phyloP scores from a whole-genome alignment of 2,888 invertebrate species.

The Deroplatys truncata region DNA sequence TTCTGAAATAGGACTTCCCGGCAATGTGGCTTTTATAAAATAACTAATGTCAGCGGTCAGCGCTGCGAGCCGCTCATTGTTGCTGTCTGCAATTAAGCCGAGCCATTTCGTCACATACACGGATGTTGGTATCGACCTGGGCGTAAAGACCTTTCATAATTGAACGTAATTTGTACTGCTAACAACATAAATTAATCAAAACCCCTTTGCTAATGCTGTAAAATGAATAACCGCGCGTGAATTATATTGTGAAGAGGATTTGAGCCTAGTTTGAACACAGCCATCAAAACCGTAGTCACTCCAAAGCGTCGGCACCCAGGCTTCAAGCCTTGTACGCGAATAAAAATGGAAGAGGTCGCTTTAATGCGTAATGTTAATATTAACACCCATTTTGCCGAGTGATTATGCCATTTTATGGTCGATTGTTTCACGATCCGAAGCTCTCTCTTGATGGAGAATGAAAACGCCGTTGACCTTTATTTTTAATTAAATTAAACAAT shows the following conservation, averaged over 20 bases:
- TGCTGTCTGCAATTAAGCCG: neutral
- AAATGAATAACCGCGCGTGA: neutral
- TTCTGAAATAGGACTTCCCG: neutral
- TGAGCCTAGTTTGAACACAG: neutral
- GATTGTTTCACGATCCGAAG: too few species aligned
- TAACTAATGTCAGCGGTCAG: neutral
- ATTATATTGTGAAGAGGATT: neutral
- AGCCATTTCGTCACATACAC: neutral
- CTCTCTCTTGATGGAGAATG: too few species aligned
- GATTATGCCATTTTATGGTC: too few species aligned
- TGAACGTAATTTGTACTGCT: neutral
- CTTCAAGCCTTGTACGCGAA: neutral
- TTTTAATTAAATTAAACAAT: too few species aligned
- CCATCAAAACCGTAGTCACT: neutral
- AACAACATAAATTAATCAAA: neutral
- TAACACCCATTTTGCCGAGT: neutral
- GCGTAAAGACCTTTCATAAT: neutral
- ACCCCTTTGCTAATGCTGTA: neutral
- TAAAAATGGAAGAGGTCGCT: neutral
- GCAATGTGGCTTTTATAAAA: neutral
- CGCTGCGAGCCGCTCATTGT: neutral
- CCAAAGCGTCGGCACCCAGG: neutral
- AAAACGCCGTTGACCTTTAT: too few species aligned
- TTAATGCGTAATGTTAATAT: neutral
- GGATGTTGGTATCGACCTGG: neutral